These are phyloP conservation scores for Tridacna gigas DNA, from an alignment of 2,888 invertebrate genomes.

Conservation along the genomic window DNA sequence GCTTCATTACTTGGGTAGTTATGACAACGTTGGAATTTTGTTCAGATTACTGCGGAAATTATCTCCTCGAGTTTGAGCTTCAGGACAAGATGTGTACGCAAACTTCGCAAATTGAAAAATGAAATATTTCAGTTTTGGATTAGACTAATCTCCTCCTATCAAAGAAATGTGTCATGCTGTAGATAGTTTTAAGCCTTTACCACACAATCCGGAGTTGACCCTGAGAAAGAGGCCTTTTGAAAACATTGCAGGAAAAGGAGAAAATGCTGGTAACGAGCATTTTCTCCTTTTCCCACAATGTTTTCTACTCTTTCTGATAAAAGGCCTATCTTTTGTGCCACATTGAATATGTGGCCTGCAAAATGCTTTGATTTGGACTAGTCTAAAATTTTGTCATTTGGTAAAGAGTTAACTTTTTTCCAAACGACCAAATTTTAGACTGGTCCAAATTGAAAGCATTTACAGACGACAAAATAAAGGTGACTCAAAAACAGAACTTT, in stretches of 20 bases:
- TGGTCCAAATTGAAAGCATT: too few species aligned
- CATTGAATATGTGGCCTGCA: too few species aligned
- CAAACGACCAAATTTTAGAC: too few species aligned
- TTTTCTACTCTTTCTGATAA: neutral
- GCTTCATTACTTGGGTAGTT: neutral
- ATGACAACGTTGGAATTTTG: neutral
- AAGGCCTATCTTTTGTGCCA: neutral
- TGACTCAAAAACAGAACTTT: too few species aligned
- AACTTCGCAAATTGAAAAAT: slow-evolving; percentile 8
- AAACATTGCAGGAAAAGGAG: neutral
- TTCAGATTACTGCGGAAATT: slow-evolving; percentile 3
- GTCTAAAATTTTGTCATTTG: too few species aligned
- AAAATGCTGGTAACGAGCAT: neutral
- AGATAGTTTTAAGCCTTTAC: neutral
- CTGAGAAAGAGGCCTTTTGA: neutral
- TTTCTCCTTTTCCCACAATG: neutral
- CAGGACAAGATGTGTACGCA: neutral
- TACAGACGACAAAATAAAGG: too few species aligned
- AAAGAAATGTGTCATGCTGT: neutral
- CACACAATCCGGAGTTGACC: too few species aligned
- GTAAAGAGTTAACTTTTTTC: too few species aligned
- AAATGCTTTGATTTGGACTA: too few species aligned
- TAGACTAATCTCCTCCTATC: neutral
- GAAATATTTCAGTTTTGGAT: neutral
- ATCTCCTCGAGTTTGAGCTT: slow-evolving; percentile 2